These are phyloP conservation scores for Amazonetta brasiliensis DNA, from an alignment of 2,797 vertebrate genomes.

Conservation along the genomic window DNA sequence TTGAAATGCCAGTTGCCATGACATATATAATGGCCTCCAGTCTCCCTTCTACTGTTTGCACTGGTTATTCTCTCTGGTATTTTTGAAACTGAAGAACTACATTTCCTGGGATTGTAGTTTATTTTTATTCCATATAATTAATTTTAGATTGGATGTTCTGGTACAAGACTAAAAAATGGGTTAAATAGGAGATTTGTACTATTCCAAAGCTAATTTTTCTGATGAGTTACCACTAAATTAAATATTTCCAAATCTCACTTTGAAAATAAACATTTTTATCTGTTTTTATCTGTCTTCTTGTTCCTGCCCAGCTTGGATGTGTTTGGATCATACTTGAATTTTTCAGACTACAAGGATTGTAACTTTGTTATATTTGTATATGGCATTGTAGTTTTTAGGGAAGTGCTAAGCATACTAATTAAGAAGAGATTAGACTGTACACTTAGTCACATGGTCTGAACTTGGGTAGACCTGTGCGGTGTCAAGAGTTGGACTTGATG, in stretches of 20 bases:
- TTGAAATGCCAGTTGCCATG: neutral
- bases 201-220: neutral
- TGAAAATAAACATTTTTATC: neutral
- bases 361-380: neutral
- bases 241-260: neutral
- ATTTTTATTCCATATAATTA: neutral
- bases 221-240: neutral
- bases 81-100: neutral
- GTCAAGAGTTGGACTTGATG: too few relatives aligned
- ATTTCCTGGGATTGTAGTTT: neutral
- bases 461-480: too few relatives aligned
- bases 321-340: neutral
- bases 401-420: neutral
- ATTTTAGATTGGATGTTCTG: neutral
- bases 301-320: neutral
- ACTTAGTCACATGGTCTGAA: too few relatives aligned
- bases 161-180: neutral
- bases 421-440: too few relatives aligned
- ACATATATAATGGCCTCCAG: neutral
- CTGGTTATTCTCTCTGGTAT: neutral
- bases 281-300: neutral
- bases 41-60: neutral
- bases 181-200: neutral
- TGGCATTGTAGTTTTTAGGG: neutral
- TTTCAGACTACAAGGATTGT: neutral